Evolutionary conservation across 2,888 invertebrate species (phyloP), one percentile per base, ranked within the genome.

Genomic region (Acrobeloides nanus): DNA sequence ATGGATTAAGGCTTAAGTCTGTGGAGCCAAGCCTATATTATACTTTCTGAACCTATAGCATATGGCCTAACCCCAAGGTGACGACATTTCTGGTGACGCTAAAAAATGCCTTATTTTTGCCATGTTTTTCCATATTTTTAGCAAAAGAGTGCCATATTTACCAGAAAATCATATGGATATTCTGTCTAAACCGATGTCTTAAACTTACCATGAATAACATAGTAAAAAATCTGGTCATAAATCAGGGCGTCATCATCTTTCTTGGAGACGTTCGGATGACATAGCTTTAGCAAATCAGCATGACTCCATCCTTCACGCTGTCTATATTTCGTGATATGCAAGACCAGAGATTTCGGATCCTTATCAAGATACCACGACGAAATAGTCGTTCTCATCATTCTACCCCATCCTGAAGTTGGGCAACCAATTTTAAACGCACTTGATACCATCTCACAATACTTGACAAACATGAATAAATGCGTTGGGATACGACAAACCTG

Each of bases 231-330:
- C 40, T 66, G 62, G 41, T 70, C 57, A 38, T 53, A 38, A 29
- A 61, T 62, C n/a, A 66, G 44, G 15, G 52, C 46, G n/a, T n/a
- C n/a, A 3, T 26, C 21, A 7, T 25, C 38, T 10, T 32, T 35
- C 7, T 32, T 10, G 20, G 24, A 20, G 17, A 17, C 24, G 24
- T 39, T 32, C n/a, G n/a, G n/a, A 55, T 75, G 75, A 26, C 66
- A 55, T 29, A 75, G 62, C 25, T 77, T 68, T 79, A 81, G 75
- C n/a, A 86, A 76, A 61, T 84, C 84, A 63, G 82, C 82, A 71
- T 86, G 86, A 0, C 81, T 81, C 78, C 84, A 83, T 4, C 83
- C 83, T 62, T 83, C 80, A 54, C 82, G 79, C 7, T 81, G 80
- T 39, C 80, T 80, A 45, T 80, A 81, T 67, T 81, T 80, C 4